These are phyloP conservation scores for Bactericera cockerelli DNA, from an alignment of 1,140 invertebrate genomes.

Conservation along the genomic window DNA sequence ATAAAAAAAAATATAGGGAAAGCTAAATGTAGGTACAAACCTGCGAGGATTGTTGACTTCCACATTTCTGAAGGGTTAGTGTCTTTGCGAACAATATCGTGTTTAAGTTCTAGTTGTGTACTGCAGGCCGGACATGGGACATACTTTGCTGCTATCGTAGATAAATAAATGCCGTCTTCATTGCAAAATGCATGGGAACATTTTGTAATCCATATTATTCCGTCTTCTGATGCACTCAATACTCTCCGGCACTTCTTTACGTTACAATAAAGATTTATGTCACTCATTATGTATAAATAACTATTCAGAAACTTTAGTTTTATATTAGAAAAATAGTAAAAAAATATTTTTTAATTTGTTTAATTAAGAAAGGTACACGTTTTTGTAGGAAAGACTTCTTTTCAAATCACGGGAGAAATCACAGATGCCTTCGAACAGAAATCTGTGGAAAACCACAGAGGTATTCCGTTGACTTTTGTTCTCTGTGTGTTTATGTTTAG, in stretches of 20 bases:
- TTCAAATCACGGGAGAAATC: too few relatives aligned
- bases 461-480: too few relatives aligned
- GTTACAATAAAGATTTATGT: conserved; percentile 3
- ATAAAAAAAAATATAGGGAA: too few relatives aligned
- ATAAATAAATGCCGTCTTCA: background rate
- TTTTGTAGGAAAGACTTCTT: too few relatives aligned
- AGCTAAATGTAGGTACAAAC: too few relatives aligned
- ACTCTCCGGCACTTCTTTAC: background rate
- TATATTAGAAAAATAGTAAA: too few relatives aligned
- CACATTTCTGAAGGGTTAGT: conserved; percentile 6
- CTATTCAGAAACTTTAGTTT: too few relatives aligned
- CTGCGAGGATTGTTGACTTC: background rate
- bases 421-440: too few relatives aligned
- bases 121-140: background rate
- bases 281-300: background rate
- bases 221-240: background rate
- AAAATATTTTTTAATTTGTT: too few relatives aligned
- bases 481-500: background rate
- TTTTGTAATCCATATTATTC: background rate
- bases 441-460: too few relatives aligned
- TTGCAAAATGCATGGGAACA: conserved; percentile 1
- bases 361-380: too few relatives aligned
- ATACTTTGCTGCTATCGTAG: background rate
- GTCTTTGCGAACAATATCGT: conserved; percentile 1
- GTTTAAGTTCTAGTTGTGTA: background rate